Evolutionary conservation across 2,888 invertebrate genomes (phyloP).

Genomic region (Hirtodrosophila histrioides): DNA sequence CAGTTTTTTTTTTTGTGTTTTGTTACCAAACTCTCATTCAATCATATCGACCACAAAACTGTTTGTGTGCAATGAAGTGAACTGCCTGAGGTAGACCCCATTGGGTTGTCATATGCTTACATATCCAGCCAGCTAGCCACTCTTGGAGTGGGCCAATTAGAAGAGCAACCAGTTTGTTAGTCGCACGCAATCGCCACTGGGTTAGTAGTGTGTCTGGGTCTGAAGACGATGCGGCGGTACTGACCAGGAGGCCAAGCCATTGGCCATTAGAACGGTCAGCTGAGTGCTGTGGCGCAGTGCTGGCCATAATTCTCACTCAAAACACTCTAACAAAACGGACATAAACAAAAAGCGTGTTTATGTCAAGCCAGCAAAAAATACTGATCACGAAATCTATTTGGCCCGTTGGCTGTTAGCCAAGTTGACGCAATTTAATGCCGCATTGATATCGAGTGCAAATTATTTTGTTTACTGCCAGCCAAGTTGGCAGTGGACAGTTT

Average conservation of each 20-base stretch:
- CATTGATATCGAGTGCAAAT: conserved; percentile 65
- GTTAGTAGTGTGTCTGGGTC: conserved; percentile 68
- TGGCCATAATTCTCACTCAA: conserved; percentile 33
- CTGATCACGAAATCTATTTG: conserved; percentile 41
- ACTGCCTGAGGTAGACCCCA: conserved; percentile 28
- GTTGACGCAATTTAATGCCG: conserved; percentile 75
- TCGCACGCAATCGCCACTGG: conserved; percentile 68
- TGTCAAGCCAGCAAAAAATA: conserved; percentile 37
- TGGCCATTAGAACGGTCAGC: conserved; percentile 28
- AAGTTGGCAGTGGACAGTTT: conserved; percentile 16
- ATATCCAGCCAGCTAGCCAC: conserved; percentile 14
- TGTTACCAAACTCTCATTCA: conserved; percentile 9
- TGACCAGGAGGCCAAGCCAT: conserved; percentile 22
- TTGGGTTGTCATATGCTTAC: conserved; percentile 48
- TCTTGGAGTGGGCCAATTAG: conserved; percentile 67
- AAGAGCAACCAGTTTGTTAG: conserved; percentile 71
- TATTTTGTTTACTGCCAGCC: conserved; percentile 52
- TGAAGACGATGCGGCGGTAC: conserved; percentile 41
- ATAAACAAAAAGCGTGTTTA: conserved; percentile 41
- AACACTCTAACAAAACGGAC: conserved; percentile 3
- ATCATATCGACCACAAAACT: conserved; percentile 59
- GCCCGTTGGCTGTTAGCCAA: conserved; percentile 15
- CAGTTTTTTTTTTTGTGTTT: conserved; percentile 12
- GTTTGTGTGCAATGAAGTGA: conserved; percentile 59
- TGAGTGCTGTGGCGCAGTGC: conserved; percentile 29